phyloP scores from a whole-genome alignment of 1,140 invertebrate species.

The Heliconius congener region DNA sequence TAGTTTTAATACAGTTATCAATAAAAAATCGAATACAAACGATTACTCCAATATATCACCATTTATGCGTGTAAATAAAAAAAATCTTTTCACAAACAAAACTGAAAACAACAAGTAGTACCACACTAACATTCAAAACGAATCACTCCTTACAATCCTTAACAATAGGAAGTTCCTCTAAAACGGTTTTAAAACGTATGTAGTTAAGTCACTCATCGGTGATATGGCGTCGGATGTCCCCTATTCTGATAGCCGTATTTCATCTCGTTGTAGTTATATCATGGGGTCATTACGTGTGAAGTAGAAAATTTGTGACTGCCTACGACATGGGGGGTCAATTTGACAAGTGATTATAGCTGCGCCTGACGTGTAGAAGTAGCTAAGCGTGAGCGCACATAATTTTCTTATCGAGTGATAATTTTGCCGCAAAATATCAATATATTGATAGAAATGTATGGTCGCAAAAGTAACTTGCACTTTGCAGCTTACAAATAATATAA shows the following conservation, averaged over 20 bases:
- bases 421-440: no score
- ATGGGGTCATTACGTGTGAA: slow-evolving; percentile 11
- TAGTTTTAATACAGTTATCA: no score
- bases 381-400: background rate
- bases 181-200: background rate
- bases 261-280: slow-evolving; percentile 18
- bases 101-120: background rate
- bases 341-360: background rate
- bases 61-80: background rate
- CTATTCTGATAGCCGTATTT: slow-evolving; percentile 16
- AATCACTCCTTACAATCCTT: background rate
- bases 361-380: background rate
- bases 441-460: no score
- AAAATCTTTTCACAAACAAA: background rate
- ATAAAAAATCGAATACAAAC: no score
- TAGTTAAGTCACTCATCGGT: background rate
- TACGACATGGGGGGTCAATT: background rate
- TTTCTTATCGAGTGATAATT: background rate
- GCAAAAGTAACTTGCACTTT: no score
- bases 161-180: background rate
- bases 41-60: no score
- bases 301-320: background rate
- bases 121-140: background rate
- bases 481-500: no score
- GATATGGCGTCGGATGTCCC: slow-evolving; percentile 4